A percentile compares a stretch with the other conserved stretches of the same genome.
phyloP scores from a whole-genome alignment of 37 sponge, comb jelly and placozoan species.

The Chondrilla cf. caribensis region DNA sequence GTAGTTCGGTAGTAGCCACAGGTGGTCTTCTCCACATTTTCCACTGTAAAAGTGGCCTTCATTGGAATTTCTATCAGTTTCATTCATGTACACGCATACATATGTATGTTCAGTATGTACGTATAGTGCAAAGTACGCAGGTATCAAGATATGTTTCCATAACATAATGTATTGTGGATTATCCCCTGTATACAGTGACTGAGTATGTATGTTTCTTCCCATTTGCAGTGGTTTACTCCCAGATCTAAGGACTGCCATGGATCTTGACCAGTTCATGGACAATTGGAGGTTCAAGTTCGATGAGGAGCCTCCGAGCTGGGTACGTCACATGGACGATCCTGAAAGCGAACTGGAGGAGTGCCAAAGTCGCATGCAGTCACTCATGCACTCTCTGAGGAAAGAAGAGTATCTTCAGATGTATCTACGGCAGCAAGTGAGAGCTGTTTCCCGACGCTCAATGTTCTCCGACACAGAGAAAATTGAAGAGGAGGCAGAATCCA shows the following conservation, averaged over 20 bases:
- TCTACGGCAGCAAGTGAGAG: conserved; percentile 8
- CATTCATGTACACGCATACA: too few species aligned
- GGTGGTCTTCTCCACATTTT: too few species aligned
- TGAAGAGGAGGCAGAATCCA: neutral
- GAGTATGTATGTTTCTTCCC: too few species aligned
- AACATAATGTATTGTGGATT: too few species aligned
- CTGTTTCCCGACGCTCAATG: neutral
- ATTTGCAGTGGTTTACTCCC: too few species aligned
- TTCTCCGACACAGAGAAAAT: neutral
- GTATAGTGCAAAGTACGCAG: too few species aligned
- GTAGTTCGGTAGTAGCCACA: too few species aligned
- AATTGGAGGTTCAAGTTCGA: conserved; percentile 14
- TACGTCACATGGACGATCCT: neutral
- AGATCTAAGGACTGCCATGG: neutral
- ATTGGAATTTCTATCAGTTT: too few species aligned
- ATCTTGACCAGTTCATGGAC: conserved; percentile 17
- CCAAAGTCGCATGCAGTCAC: neutral
- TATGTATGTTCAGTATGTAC: too few species aligned
- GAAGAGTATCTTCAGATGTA: neutral
- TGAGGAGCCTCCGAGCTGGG: conserved; percentile 5
- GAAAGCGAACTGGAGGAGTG: conserved; percentile 14
- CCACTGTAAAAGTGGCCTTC: too few species aligned
- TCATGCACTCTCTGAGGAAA: neutral
- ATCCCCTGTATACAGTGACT: too few species aligned
- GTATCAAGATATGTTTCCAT: too few species aligned